Conservation (phyloP, 2,888 invertebrate species). For the Tetragonula carbonaria region DNA sequence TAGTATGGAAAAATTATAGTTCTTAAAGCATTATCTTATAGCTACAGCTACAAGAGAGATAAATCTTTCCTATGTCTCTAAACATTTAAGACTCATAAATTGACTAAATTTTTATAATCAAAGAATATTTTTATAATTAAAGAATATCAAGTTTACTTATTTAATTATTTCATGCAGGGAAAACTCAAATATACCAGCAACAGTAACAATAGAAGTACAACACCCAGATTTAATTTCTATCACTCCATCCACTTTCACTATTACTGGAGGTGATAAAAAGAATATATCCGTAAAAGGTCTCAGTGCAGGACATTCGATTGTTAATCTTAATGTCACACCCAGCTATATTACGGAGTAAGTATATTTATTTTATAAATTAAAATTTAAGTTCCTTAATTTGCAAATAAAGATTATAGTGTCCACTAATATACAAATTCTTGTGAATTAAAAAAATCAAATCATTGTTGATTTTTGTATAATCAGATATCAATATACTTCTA, state of each 20-base stretch:
- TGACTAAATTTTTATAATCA: not conserved
- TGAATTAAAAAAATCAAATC: too few species aligned
- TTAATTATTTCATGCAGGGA: slow-evolving; percentile 82
- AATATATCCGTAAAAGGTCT: slow-evolving; percentile 86
- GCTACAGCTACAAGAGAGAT: slow-evolving; percentile 10
- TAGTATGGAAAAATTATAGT: not conserved
- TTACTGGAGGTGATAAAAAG: slow-evolving; percentile 80
- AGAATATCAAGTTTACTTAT: not conserved
- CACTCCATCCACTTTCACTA: slow-evolving; percentile 84
- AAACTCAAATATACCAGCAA: slow-evolving; percentile 84
- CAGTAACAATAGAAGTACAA: slow-evolving; percentile 86
- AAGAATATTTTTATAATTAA: not conserved
- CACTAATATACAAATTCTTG: too few species aligned
- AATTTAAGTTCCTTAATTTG: not conserved
- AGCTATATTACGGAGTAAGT: slow-evolving; percentile 84
- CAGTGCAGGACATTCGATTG: slow-evolving; percentile 88
- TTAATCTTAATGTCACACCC: slow-evolving; percentile 87
- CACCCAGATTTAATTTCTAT: slow-evolving; percentile 88
- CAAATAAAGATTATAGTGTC: not conserved
- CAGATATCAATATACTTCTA: slow-evolving; percentile 38
- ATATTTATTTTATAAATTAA: not conserved
- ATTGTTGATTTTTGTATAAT: not conserved
- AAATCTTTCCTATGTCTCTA: not conserved
- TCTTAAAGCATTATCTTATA: slow-evolving; percentile 16
- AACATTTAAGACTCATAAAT: not conserved